Evolutionary conservation across 2,888 invertebrate species (phyloP), one percentile per base, ranked within the genome.

Genomic region (Bugula neritina): DNA sequence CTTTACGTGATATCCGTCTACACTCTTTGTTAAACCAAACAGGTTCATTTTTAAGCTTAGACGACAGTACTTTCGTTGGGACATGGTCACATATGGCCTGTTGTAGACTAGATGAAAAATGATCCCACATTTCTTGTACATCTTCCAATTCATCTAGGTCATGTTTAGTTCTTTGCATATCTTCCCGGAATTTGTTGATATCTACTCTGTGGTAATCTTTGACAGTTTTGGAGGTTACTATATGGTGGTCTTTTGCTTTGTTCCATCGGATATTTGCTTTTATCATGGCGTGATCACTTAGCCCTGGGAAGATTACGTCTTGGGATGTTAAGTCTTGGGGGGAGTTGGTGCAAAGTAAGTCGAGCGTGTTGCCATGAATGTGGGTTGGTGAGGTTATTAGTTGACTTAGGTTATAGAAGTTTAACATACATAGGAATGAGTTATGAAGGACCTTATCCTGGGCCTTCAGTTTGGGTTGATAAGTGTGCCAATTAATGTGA

Each of bases 161-260:
- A 57, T 25, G 57, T 57, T 57, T 57, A 13, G 23, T 57, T 13
- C 23, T 13, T n/a, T 57, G 13, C n/a, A 57, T 10, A 10, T 10
- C 57, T 57, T 25, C 27, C 27, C 23, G 57, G 57, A 57, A 57
- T 3, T n/a, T 5, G 5, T 25, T 27, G 5, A 57, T 25, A 27
- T 57, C 57, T 25, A 57, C 57, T 57, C 23, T 57, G n/a, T 27
- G 57, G 27, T 57, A 57, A 17, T 25, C 5, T n/a, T n/a, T 57
- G 27, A 57, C 23, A 13, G 27, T n/a, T 57, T 13, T 57, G 5
- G n/a, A 27, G 13, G 57, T 5, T 57, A 25, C 23, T 57, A 5
- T n/a, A n/a, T 57, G 57, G 57, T 57, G 5, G 3, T 3, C 3
- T 3, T 57, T 57, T 57, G 5, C 3, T 57, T 3, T 57, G 23